Conservation (phyloP, 1,140 invertebrate species). For the silkworm (Bombyx mori) region ASM3026992v2 NC_085126.1:2469501-2470000, state of each 20-base stretch:
- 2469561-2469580: too few relatives aligned
- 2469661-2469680: not conserved
- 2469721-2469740: conserved; percentile 32
- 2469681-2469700: conserved; percentile 37
- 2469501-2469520: conserved; percentile 1
- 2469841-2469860: too few relatives aligned
- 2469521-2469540: too few relatives aligned
- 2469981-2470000: conserved; percentile 58
- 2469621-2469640: not conserved
- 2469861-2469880: too few relatives aligned
- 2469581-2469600: too few relatives aligned
- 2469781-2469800: conserved; percentile 51
- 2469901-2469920: not conserved
- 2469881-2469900: too few relatives aligned
- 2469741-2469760: conserved; percentile 32
- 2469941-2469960: not conserved
- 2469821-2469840: too few relatives aligned
- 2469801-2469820: not conserved
- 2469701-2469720: conserved; percentile 55
- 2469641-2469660: not conserved
- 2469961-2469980: conserved; percentile 50
- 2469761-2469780: conserved; percentile 63
- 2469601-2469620: too few relatives aligned
- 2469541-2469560: too few relatives aligned
- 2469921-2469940: not conserved